Evolutionary conservation across 2,113 vertebrate genomes (phyloP).

Genomic region (Protobothrops flavoviridis): DNA sequence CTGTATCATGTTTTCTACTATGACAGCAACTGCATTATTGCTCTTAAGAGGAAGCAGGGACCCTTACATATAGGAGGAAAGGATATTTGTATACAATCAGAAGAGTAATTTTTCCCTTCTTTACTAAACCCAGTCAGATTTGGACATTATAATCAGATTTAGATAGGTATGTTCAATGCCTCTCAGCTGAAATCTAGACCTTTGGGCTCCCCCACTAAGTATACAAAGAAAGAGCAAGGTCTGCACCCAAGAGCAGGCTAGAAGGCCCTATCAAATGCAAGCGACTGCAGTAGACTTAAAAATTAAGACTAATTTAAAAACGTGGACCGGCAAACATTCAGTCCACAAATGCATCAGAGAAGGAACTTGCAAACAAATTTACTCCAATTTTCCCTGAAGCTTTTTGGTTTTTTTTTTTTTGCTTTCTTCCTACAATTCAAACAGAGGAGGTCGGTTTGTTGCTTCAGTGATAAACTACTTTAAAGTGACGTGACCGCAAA

Average conservation of each 20-base stretch:
- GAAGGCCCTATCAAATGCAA: neutral
- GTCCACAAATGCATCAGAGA: neutral
- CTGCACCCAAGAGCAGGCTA: neutral
- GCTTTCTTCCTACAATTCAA: neutral
- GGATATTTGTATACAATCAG: neutral
- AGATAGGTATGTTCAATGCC: neutral
- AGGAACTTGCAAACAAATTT: neutral
- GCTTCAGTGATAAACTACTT: neutral
- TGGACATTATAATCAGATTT: neutral
- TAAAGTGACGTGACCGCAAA: neutral
- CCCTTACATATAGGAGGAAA: neutral
- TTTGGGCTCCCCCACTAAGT: neutral
- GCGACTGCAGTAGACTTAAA: neutral
- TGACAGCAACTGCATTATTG: neutral
- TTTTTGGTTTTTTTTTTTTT: neutral
- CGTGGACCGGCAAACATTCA: neutral
- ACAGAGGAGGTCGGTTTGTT: neutral
- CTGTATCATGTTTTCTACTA: neutral
- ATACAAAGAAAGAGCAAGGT: neutral
- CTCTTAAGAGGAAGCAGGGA: neutral
- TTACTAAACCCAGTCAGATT: too few relatives aligned
- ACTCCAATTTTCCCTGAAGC: neutral
- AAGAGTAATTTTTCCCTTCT: neutral
- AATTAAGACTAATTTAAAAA: neutral
- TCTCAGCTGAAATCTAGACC: neutral